phyloP scores from a whole-genome alignment of 1,140 invertebrate genomes.

The Drosophila ohnishii region DNA sequence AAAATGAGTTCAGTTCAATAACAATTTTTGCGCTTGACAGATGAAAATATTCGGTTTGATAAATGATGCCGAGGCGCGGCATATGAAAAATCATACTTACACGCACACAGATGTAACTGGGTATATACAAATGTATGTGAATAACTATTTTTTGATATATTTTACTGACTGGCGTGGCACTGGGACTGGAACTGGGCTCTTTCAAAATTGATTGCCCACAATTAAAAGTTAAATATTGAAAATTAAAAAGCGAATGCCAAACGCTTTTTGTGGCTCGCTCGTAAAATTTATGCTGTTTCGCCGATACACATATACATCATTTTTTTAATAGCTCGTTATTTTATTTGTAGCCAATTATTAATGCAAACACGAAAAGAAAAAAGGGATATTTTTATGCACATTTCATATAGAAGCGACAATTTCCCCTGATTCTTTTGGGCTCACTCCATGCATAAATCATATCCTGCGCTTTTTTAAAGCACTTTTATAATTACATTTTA shows the following conservation, averaged over 20 bases:
- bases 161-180: constrained; percentile 34
- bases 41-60: constrained; percentile 67
- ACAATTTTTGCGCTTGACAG: constrained; percentile 61
- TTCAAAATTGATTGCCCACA: constrained; percentile 75
- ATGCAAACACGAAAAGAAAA: constrained; percentile 61
- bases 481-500: constrained; percentile 81
- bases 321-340: constrained; percentile 73
- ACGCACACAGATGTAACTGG: constrained; percentile 1
- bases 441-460: constrained; percentile 78
- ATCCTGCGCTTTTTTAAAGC: constrained; percentile 51
- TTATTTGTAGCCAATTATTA: constrained; percentile 81
- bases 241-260: constrained; percentile 72
- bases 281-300: constrained; percentile 41
- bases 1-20: constrained; percentile 76
- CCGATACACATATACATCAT: constrained; percentile 22
- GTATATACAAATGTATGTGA: constrained; percentile 4
- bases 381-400: constrained; percentile 48
- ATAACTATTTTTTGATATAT: constrained; percentile 72
- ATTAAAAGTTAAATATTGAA: constrained; percentile 80
- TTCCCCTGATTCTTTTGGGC: constrained; percentile 59
- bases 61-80: constrained; percentile 58
- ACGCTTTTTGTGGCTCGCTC: constrained; percentile 8
- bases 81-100: constrained; percentile 38
- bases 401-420: constrained; percentile 45
- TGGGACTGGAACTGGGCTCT: constrained; percentile 22